phyloP scores from a whole-genome alignment of 64 coral and sea anemone species.

The Stichodactyla helianthus region DNA sequence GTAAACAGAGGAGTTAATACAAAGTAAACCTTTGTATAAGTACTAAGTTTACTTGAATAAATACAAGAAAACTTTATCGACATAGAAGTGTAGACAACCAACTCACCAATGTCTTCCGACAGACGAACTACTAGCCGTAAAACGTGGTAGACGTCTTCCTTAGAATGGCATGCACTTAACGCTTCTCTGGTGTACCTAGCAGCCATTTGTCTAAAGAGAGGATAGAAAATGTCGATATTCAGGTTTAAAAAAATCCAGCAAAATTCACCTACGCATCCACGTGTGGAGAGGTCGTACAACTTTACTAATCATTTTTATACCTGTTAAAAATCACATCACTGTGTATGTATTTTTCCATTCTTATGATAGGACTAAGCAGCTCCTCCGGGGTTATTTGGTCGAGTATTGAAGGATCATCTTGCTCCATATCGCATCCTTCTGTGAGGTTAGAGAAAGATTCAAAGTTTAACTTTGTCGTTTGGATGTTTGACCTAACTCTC shows the following conservation, averaged over 20 bases:
- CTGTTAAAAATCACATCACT: constrained; percentile 97
- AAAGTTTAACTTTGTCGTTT: constrained; percentile 22
- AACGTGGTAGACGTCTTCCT: constrained; percentile 92
- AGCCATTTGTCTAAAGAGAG: constrained; percentile 78
- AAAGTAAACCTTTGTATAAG: constrained; percentile 17
- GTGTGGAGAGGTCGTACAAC: neutral
- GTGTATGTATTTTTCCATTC: constrained; percentile 95
- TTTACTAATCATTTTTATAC: constrained; percentile 31
- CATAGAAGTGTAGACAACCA: neutral
- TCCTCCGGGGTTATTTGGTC: constrained; percentile 84
- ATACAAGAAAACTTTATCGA: neutral
- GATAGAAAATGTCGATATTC: neutral
- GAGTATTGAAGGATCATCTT: constrained; percentile 75
- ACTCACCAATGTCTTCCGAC: constrained; percentile 93
- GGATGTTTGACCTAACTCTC: neutral
- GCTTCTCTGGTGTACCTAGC: constrained; percentile 88
- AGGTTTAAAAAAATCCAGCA: neutral
- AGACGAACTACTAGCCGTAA: constrained; percentile 79
- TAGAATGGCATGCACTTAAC: constrained; percentile 61
- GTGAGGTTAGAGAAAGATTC: constrained; percentile 51
- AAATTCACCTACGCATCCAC: neutral
- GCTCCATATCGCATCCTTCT: constrained; percentile 84
- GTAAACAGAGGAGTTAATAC: neutral
- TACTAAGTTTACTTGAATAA: neutral
- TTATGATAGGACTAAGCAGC: constrained; percentile 68